These are phyloP conservation scores for Leptinotarsa tumamoca DNA, from an alignment of 2,888 invertebrate species.

Conservation along the genomic window DNA sequence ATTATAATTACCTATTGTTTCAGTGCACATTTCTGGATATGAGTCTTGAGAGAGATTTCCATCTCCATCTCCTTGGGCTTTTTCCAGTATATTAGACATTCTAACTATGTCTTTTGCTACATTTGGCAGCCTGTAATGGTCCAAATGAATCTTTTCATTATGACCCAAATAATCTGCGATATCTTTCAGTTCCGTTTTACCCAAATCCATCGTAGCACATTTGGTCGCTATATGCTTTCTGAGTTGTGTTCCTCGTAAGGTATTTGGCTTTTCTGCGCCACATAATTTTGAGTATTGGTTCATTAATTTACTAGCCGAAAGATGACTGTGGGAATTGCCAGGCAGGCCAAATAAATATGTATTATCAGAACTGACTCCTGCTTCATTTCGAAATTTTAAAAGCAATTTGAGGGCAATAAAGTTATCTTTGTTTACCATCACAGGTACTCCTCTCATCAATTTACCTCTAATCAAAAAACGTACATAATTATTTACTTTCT, in stretches of 20 bases:
- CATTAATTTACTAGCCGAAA: conserved; percentile 14
- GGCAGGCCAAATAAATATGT: conserved; percentile 31
- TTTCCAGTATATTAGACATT: conserved; percentile 47
- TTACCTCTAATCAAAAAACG: conserved; percentile 25
- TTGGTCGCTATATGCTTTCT: conserved; percentile 24
- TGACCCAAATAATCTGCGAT: too few species aligned
- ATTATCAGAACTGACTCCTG: conserved; percentile 10
- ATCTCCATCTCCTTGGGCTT: conserved; percentile 35
- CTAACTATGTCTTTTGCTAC: too few species aligned
- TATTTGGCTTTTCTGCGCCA: conserved; percentile 5
- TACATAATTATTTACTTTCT: not conserved
- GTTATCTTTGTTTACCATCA: conserved; percentile 17
- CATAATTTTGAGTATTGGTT: too few species aligned
- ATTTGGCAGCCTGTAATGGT: too few species aligned
- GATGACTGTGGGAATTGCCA: conserved; percentile 19
- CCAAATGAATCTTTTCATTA: too few species aligned
- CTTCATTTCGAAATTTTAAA: conserved; percentile 2
- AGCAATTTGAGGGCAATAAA: not conserved
- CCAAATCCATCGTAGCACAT: too few species aligned
- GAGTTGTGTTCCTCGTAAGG: conserved; percentile 26
- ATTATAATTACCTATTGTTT: not conserved
- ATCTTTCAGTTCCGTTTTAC: too few species aligned
- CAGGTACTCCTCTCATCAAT: conserved; percentile 9
- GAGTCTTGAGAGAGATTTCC: not conserved
- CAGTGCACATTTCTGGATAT: not conserved